phyloP scores from a whole-genome alignment of 2,797 vertebrate genomes.

The Helarctos malayanus region DNA sequence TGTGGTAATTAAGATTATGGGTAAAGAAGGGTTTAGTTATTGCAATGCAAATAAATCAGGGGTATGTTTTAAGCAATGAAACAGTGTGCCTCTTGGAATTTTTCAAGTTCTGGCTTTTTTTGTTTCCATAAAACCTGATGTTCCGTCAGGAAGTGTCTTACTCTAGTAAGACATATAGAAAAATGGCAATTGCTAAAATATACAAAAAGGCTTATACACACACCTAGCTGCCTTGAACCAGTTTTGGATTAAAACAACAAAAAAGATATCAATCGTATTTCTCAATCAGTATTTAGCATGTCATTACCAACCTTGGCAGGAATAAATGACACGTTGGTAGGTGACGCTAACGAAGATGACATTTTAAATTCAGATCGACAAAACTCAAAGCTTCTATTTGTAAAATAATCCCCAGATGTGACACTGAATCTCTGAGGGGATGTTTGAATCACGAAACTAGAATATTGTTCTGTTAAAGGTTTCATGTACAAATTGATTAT shows the following conservation, averaged over 20 bases:
- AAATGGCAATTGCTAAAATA: slow-evolving; percentile 27
- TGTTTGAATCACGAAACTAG: slow-evolving; percentile 28
- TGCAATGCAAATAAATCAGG: slow-evolving; percentile 58
- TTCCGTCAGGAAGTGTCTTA: background rate
- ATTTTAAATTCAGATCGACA: slow-evolving; percentile 70
- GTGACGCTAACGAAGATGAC: slow-evolving; percentile 58
- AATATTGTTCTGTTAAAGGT: background rate
- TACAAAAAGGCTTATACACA: background rate
- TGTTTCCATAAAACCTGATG: background rate
- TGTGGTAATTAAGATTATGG: slow-evolving; percentile 59
- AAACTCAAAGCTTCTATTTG: slow-evolving; percentile 64
- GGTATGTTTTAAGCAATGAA: background rate
- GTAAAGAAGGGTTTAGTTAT: slow-evolving; percentile 57
- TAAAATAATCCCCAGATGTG: background rate
- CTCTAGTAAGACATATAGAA: background rate
- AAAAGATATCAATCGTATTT: slow-evolving; percentile 63
- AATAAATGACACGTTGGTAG: slow-evolving; percentile 62
- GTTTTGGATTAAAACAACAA: slow-evolving; percentile 10
- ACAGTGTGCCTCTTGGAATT: background rate
- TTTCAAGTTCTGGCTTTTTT: slow-evolving; percentile 38
- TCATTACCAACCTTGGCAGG: slow-evolving; percentile 34
- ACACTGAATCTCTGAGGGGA: background rate
- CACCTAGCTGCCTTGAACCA: background rate
- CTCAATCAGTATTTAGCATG: slow-evolving; percentile 49
- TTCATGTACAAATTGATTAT: background rate